Conservation (phyloP, 2,888 invertebrate species). For the Flabesymbios commensalis region DNA sequence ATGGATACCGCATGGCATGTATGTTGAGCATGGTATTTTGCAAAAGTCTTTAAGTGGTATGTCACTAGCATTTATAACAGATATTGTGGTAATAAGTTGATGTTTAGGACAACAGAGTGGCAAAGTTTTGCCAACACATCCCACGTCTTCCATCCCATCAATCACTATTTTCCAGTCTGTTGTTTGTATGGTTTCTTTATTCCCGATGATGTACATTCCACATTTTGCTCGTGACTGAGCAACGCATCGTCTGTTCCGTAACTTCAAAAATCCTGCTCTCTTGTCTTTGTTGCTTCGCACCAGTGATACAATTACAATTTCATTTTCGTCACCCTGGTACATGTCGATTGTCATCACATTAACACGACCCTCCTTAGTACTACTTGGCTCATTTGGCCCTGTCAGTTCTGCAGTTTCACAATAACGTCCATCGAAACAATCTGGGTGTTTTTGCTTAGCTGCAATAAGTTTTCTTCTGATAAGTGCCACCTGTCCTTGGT, state of each 20-base stretch:
- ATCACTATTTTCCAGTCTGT: conserved; percentile 10
- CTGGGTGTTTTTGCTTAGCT: conserved; percentile 7
- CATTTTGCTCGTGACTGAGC: conserved; percentile 39
- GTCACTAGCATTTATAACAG: conserved; percentile 5
- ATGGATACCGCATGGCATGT: conserved; percentile 17
- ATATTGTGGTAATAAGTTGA: conserved; percentile 8
- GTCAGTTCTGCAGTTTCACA: no score
- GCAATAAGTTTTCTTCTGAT: conserved; percentile 3
- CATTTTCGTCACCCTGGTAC: conserved; percentile 49
- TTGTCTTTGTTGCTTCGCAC: conserved; percentile 42
- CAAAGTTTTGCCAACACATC: background rate
- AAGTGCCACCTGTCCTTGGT: conserved; percentile 26
- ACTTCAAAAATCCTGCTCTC: conserved; percentile 52
- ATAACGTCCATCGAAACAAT: no score
- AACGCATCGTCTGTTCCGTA: conserved; percentile 54
- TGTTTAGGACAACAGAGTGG: conserved; percentile 7
- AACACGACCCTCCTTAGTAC: conserved; percentile 1
- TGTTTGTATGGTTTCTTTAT: conserved; percentile 13
- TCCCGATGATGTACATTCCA: conserved; percentile 29
- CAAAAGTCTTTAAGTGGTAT: conserved; percentile 19
- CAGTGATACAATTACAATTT: conserved; percentile 45
- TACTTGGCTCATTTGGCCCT: no score
- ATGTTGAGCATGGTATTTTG: conserved; percentile 3
- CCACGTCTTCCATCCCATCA: background rate
- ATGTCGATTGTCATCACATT: conserved; percentile 38